Evolutionary conservation across 2,113 vertebrate species (phyloP).

Genomic region (Acrocephalus arundinaceus): DNA sequence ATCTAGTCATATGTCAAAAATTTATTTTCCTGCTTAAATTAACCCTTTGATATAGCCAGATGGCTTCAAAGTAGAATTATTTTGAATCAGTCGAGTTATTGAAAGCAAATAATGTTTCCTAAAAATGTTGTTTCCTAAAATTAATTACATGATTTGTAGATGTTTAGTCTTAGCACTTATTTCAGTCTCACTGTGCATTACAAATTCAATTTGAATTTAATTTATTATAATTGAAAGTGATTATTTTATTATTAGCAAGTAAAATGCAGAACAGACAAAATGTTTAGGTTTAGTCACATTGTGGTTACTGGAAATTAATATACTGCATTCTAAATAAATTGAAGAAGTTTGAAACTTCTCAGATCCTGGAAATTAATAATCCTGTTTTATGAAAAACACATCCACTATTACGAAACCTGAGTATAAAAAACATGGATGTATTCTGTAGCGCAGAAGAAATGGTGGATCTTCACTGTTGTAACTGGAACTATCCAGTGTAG

Average conservation of each 20-base stretch:
- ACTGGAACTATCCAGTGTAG: background rate
- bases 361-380: constrained; percentile 6
- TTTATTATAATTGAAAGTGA: background rate
- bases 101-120: background rate
- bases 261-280: background rate
- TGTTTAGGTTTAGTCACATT: background rate
- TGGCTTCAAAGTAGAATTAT: background rate
- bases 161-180: background rate
- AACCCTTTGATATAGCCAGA: constrained; percentile 1
- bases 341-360: background rate
- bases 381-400: background rate
- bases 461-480: background rate
- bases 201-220: background rate
- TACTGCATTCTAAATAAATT: background rate
- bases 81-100: background rate
- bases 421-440: background rate
- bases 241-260: constrained; percentile 1
- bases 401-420: background rate
- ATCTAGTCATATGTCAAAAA: constrained; percentile 19
- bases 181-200: background rate
- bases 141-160: background rate
- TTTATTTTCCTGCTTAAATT: constrained; percentile 19
- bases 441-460: background rate
- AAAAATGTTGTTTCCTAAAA: background rate
- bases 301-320: background rate